Evolutionary conservation across 2,113 vertebrate species (phyloP).

Genomic region (Apteryx mantelli): DNA sequence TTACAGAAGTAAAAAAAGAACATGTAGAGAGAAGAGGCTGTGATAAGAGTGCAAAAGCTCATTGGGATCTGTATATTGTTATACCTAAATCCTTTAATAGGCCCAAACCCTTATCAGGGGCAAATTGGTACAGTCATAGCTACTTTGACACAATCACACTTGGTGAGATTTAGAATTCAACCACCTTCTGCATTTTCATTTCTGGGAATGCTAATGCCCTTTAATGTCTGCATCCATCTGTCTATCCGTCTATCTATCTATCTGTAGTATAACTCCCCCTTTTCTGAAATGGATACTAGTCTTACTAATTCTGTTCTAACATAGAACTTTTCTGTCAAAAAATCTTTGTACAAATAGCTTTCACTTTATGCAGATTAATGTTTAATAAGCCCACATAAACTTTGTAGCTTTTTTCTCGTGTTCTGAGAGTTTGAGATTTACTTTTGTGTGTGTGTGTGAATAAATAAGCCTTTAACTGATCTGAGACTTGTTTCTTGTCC

Average conservation of each 20-base stretch:
- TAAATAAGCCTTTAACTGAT: background rate
- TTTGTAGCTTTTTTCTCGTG: background rate
- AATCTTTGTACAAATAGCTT: background rate
- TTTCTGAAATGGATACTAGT: background rate
- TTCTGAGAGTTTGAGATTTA: background rate
- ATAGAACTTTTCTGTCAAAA: background rate
- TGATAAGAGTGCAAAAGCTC: background rate
- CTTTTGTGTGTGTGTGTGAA: background rate
- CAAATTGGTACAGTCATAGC: background rate
- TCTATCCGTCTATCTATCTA: background rate
- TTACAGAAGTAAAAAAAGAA: background rate
- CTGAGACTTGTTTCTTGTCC: background rate
- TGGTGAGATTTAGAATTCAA: background rate
- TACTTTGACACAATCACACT: background rate
- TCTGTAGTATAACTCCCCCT: background rate
- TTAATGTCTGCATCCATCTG: background rate
- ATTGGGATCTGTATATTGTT: background rate
- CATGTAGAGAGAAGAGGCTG: background rate
- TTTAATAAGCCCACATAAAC: background rate
- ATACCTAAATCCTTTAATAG: background rate
- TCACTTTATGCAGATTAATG: background rate
- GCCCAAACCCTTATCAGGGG: background rate
- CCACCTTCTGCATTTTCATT: background rate
- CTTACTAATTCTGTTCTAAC: background rate
- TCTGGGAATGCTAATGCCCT: background rate